phyloP scores from a whole-genome alignment of 92 coral and sea anemone genomes.

The Diadumene lineata region DNA sequence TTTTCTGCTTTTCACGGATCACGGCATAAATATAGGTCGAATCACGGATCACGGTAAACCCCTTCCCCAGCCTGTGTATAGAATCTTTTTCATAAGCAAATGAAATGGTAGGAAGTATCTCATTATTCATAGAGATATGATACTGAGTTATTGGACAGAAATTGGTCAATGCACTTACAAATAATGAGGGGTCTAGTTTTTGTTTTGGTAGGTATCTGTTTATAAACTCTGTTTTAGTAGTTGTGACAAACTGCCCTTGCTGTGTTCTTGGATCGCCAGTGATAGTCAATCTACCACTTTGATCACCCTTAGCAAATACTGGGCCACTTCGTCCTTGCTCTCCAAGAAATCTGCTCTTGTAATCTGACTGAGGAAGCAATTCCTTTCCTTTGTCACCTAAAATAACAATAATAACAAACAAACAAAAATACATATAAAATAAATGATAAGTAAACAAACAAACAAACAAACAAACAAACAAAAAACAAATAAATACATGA shows the following conservation, averaged over 20 bases:
- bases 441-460: background rate
- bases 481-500: too few relatives aligned
- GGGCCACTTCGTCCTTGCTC: slow-evolving; percentile 64
- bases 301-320: slow-evolving; percentile 45
- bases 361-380: slow-evolving; percentile 90
- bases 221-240: slow-evolving; percentile 79
- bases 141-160: too few relatives aligned
- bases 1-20: too few relatives aligned
- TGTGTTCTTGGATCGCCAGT: slow-evolving; percentile 89
- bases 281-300: slow-evolving; percentile 70
- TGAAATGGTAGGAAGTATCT: too few relatives aligned
- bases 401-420: background rate
- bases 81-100: too few relatives aligned
- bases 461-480: too few relatives aligned
- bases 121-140: too few relatives aligned
- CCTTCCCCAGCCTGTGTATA: too few relatives aligned
- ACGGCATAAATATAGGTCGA: too few relatives aligned
- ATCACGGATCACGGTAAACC: too few relatives aligned
- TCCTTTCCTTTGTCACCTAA: slow-evolving; percentile 94
- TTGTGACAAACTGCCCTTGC: slow-evolving; percentile 84
- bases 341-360: slow-evolving; percentile 77
- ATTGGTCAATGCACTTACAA: slow-evolving; percentile 73
- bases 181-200: slow-evolving; percentile 64
- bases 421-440: background rate
- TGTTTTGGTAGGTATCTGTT: slow-evolving; percentile 66